Evolutionary conservation across 2,888 invertebrate genomes (phyloP).

Genomic region (Stratiomys singularior): DNA sequence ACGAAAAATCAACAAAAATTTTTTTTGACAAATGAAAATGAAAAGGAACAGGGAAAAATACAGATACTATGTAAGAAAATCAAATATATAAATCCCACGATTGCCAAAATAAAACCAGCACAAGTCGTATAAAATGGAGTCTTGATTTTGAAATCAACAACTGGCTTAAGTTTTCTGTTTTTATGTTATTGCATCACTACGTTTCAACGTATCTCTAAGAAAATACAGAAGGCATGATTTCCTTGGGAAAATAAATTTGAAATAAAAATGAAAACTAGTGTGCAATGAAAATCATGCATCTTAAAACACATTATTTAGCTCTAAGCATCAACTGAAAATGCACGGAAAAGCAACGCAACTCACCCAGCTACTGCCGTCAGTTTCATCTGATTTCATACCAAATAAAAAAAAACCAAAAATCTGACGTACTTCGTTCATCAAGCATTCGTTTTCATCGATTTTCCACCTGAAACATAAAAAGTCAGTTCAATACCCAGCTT

Average conservation of each 20-base stretch:
- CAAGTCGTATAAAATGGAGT: neutral
- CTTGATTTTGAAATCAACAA: neutral
- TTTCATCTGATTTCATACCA: neutral
- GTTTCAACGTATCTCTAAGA: neutral
- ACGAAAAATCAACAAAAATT: neutral
- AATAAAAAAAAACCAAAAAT: neutral
- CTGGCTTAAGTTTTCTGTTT: neutral
- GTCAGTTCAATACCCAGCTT: conserved; percentile 44
- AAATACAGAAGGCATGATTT: neutral
- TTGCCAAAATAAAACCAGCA: conserved; percentile 4
- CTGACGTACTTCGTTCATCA: neutral
- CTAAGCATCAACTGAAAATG: too few relatives aligned
- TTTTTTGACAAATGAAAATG: neutral
- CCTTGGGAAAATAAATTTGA: neutral
- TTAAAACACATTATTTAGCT: too few relatives aligned
- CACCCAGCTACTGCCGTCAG: neutral
- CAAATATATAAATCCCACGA: conserved; percentile 1
- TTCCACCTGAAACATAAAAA: conserved; percentile 5
- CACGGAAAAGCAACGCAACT: neutral
- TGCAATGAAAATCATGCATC: too few relatives aligned
- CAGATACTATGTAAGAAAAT: neutral
- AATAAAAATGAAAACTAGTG: too few relatives aligned
- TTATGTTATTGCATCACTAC: neutral
- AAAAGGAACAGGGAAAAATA: conserved; percentile 15
- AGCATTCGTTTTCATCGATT: neutral